Percentiles rank a stretch among this genome's conserved stretches.
phyloP scores from a whole-genome alignment of 2,797 vertebrate genomes.

The Paguma larvata region DNA sequence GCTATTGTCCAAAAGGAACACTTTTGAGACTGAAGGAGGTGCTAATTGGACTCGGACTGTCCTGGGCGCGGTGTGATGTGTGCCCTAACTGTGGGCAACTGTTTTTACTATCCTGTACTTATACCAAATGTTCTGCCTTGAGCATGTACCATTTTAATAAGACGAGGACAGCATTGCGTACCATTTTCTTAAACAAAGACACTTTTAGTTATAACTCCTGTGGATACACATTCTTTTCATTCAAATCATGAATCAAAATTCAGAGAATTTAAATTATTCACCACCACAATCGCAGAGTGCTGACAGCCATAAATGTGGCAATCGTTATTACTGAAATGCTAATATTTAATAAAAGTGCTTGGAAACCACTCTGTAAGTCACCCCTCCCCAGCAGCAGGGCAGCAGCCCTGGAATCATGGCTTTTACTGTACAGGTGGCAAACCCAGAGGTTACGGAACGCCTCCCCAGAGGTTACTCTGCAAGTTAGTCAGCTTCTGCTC shows the following conservation, averaged over 20 bases:
- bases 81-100: neutral
- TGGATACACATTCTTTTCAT: neutral
- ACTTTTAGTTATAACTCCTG: neutral
- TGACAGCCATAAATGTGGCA: neutral
- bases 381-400: neutral
- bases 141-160: neutral
- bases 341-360: neutral
- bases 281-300: neutral
- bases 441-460: neutral
- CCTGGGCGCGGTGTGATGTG: fast-evolving
- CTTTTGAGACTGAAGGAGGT: neutral
- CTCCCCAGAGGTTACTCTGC: neutral
- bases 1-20: neutral
- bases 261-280: neutral
- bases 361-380: neutral
- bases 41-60: neutral
- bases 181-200: neutral
- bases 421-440: neutral
- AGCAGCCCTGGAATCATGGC: neutral
- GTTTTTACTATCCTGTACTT: neutral
- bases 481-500: conserved; percentile 44
- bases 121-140: neutral
- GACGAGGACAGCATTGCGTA: neutral
- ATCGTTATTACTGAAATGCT: neutral
- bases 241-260: conserved; percentile 29